Evolutionary conservation across 2,113 vertebrate genomes (phyloP), one percentile per base, ranked within the genome.

Genomic region (Damaliscus lunatus): DNA sequence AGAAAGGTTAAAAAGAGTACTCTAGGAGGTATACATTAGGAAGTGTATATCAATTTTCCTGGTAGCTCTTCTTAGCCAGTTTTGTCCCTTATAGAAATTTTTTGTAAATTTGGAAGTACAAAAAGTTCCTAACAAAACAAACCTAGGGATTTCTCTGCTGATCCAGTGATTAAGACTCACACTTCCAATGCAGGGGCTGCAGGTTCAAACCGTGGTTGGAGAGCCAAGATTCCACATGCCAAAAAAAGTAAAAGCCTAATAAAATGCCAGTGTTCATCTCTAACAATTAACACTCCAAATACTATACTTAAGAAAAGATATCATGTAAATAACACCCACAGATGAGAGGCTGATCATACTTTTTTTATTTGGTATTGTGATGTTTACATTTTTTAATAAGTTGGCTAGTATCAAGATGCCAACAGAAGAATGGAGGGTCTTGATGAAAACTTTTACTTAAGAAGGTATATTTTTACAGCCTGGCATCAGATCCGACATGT

Each of bases 401-500:
- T 33, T 97, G 48, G 27, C 21, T 67, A 80, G 31, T 36, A 91
- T 50, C 7, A 92, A 80, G 64, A 80, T 33, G 46, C 8, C 83
- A 88, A 91, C 29, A 25, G 29, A 10, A 59, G 5, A 53, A 48
- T 86, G 85, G 23, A 91, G 6, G 13, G 7, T 92, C 29, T 85
- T 74, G 6, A 67, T 80, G 8, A 94, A 88, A 96, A 27, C 3
- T 82, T 90, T 80, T 53, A 33, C 7, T 60, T 57, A 31, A 80
- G 57, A 48, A 89, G 40, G 25, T 71, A 46, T 64, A 87, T 96
- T 62, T 52, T 82, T 78, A 85, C 67, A 50, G 10, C 36, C n/a
- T 93, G 27, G 74, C n/a, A 96, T 86, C 60, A 62, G 25, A 55
- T 89, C 93, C 92, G 88, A 97, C 29, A 90, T 27, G 23, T 84